A percentile compares a stretch with the other conserved stretches of the same genome.
phyloP scores from a whole-genome alignment of 2,888 invertebrate species.

The Eupithecia subfuscata region DNA sequence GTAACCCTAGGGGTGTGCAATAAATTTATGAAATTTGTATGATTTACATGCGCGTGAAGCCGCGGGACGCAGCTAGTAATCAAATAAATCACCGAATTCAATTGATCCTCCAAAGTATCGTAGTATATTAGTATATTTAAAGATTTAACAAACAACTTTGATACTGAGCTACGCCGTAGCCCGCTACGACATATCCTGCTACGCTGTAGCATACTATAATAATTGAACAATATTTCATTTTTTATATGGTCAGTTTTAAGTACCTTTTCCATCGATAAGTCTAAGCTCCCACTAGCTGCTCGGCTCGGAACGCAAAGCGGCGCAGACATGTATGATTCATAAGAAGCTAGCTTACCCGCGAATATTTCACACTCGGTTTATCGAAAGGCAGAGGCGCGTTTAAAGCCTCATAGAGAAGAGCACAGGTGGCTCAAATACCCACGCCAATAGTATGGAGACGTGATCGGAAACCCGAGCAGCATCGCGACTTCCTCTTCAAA shows the following conservation, averaged over 20 bases:
- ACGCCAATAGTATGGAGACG: constrained; percentile 80
- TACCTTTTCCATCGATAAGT: neutral
- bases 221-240: neutral
- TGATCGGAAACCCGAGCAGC: constrained; percentile 79
- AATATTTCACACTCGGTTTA: constrained; percentile 82
- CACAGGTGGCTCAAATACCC: constrained; percentile 82
- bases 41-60: too few relatives aligned
- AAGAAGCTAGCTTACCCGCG: constrained; percentile 76
- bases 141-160: too few relatives aligned
- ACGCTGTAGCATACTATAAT: neutral
- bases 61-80: too few relatives aligned
- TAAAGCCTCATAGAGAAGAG: constrained; percentile 81
- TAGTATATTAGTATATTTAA: too few relatives aligned
- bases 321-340: constrained; percentile 78
- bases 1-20: too few relatives aligned
- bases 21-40: too few relatives aligned
- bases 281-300: neutral
- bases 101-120: too few relatives aligned
- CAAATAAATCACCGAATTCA: neutral
- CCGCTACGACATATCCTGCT: neutral
- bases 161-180: neutral
- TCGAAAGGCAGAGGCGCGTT: constrained; percentile 77
- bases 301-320: constrained; percentile 25
- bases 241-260: neutral
- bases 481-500: constrained; percentile 80